A percentile compares a stretch with the other conserved stretches of the same genome.
Evolutionary conservation across 2,797 vertebrate species (phyloP).

Genomic region (Gymnoscopelus microlampas): DNA sequence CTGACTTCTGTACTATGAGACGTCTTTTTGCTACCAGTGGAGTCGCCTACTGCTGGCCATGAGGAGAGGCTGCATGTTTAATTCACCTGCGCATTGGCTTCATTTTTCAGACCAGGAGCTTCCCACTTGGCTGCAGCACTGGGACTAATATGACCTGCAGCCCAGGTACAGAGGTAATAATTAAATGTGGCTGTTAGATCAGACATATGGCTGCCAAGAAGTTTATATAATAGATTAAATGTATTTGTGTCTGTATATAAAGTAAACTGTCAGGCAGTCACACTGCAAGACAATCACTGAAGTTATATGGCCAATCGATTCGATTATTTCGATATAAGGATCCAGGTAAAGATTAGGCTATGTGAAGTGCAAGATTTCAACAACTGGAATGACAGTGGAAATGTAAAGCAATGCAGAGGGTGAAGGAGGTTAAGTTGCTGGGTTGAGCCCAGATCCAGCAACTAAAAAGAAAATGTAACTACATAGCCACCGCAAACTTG

Average conservation of each 20-base stretch:
- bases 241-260: conserved; percentile 4
- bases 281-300: conserved; percentile 75
- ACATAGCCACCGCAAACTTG: neutral
- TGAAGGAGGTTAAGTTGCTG: conserved; percentile 42
- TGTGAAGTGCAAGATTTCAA: too few species aligned
- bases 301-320: conserved; percentile 32
- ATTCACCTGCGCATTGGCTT: too few species aligned
- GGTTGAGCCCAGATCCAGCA: neutral
- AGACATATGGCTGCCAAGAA: conserved; percentile 22
- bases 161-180: conserved; percentile 13
- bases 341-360: neutral
- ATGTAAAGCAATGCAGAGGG: conserved; percentile 71
- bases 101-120: too few species aligned
- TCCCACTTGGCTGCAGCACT: too few species aligned
- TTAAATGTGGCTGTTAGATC: neutral
- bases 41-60: too few species aligned
- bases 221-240: conserved; percentile 15
- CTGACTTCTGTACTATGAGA: too few species aligned
- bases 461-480: neutral
- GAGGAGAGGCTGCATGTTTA: too few species aligned
- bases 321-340: conserved; percentile 1
- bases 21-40: too few species aligned
- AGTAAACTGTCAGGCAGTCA: too few species aligned
- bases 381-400: neutral
- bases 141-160: conserved; percentile 13